Evolutionary conservation across 2,113 vertebrate species (phyloP).

Genomic region (Progne subis): DNA sequence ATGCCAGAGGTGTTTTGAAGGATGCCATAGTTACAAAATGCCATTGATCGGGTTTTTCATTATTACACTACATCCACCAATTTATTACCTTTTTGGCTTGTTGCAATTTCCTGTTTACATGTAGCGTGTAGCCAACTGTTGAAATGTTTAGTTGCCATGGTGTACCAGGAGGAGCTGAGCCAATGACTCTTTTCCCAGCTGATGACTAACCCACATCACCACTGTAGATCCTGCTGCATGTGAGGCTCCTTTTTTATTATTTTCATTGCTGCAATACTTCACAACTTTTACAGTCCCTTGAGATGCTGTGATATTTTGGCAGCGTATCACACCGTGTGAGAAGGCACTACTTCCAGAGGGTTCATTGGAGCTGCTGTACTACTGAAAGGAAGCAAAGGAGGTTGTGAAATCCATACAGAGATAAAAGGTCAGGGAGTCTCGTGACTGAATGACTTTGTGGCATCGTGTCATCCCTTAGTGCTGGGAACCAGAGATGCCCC

Average conservation of each 20-base stretch:
- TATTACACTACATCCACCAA: slow-evolving; percentile 73
- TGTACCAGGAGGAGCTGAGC: slow-evolving; percentile 76
- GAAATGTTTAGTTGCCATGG: slow-evolving; percentile 79
- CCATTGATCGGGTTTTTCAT: slow-evolving; percentile 66
- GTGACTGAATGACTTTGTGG: background rate
- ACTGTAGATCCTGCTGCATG: slow-evolving; percentile 73
- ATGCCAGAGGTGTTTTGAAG: slow-evolving; percentile 76
- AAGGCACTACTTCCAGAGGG: slow-evolving; percentile 70
- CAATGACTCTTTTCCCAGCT: slow-evolving; percentile 70
- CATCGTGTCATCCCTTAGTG: slow-evolving; percentile 15
- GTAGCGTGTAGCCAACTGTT: slow-evolving; percentile 75
- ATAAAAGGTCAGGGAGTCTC: slow-evolving; percentile 57
- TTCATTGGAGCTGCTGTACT: slow-evolving; percentile 71
- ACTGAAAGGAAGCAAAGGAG: slow-evolving; percentile 72
- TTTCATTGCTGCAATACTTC: slow-evolving; percentile 75
- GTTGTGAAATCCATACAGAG: slow-evolving; percentile 34
- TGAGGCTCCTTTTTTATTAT: slow-evolving; percentile 62
- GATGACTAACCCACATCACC: slow-evolving; percentile 73
- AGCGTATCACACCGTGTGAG: slow-evolving; percentile 49
- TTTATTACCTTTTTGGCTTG: slow-evolving; percentile 74
- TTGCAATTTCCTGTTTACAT: slow-evolving; percentile 80
- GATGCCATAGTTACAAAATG: slow-evolving; percentile 75
- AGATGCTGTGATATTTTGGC: slow-evolving; percentile 63
- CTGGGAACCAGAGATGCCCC: slow-evolving; percentile 42
- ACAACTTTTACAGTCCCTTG: slow-evolving; percentile 65